Percentiles rank a stretch among this genome's conserved stretches.
Evolutionary conservation across 2,888 invertebrate genomes (phyloP).

Genomic region (Troglohyphantes excavatus): DNA sequence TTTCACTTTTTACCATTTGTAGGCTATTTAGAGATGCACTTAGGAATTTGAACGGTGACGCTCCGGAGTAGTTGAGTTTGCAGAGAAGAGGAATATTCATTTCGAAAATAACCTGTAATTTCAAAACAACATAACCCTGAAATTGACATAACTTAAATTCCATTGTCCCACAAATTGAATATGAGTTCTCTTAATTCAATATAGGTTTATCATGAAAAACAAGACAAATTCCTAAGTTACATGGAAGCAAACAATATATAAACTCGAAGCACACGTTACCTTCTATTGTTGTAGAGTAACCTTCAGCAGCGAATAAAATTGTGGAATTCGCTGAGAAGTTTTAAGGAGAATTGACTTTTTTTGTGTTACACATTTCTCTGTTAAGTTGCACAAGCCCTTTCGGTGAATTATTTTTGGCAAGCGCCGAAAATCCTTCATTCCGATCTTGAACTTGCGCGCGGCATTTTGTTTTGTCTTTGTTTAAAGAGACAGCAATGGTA

Average conservation of each 20-base stretch:
- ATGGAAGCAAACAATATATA: neutral
- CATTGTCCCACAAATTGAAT: too few relatives aligned
- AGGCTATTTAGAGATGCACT: too few relatives aligned
- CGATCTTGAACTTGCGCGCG: constrained; percentile 40
- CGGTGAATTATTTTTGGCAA: constrained; percentile 32
- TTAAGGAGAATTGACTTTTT: neutral
- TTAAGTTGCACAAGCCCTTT: neutral
- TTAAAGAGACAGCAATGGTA: too few relatives aligned
- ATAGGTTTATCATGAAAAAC: too few relatives aligned
- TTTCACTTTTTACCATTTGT: too few relatives aligned
- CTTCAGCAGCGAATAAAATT: constrained; percentile 10
- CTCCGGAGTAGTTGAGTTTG: too few relatives aligned
- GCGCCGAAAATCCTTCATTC: neutral
- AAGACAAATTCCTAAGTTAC: neutral
- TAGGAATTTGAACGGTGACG: too few relatives aligned
- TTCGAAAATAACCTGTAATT: too few relatives aligned
- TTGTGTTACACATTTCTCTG: neutral
- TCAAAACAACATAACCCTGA: too few relatives aligned
- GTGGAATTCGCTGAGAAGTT: constrained; percentile 43
- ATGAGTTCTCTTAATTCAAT: too few relatives aligned
- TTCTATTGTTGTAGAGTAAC: constrained; percentile 43
- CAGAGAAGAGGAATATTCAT: too few relatives aligned
- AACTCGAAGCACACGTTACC: neutral
- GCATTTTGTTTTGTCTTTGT: neutral
- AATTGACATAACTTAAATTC: too few relatives aligned